A percentile compares a stretch with the other conserved stretches of the same genome.
Evolutionary conservation across 2,113 vertebrate species (phyloP).

Genomic region (Vidua macroura): DNA sequence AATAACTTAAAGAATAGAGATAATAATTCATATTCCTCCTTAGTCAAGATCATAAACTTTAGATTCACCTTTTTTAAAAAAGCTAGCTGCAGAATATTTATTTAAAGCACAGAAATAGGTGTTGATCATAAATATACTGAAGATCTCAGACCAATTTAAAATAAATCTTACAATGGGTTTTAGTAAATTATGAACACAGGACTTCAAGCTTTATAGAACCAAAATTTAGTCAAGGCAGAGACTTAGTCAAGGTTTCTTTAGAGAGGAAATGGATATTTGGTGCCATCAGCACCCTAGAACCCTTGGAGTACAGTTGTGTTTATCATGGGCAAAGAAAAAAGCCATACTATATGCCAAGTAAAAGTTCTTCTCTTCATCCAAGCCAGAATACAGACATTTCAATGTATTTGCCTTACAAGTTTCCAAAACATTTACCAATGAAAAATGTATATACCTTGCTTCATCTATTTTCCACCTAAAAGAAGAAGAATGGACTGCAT

Average conservation of each 20-base stretch:
- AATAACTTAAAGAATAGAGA: not conserved
- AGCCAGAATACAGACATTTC: slow-evolving; percentile 1
- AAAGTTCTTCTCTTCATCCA: not conserved
- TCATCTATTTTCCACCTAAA: not conserved
- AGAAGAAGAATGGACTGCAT: not conserved
- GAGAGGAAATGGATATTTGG: not conserved
- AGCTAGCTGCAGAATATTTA: not conserved
- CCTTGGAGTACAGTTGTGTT: not conserved
- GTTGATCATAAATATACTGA: not conserved
- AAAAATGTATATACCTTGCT: not conserved
- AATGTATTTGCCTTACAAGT: not conserved
- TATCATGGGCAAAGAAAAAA: not conserved
- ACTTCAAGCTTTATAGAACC: not conserved
- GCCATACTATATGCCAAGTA: not conserved
- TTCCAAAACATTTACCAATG: not conserved
- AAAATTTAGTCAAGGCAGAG: not conserved
- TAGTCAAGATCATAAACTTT: not conserved
- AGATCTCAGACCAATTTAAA: not conserved
- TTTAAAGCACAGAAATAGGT: not conserved
- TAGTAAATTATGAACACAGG: not conserved
- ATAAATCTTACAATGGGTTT: not conserved
- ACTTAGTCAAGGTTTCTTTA: not conserved
- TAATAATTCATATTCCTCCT: not conserved
- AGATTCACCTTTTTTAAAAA: not conserved
- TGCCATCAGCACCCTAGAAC: not conserved